A percentile compares a stretch with the other conserved stretches of the same genome.
Conservation (phyloP, 2,888 invertebrate genomes). For the Sphaeridia pumilis region DNA sequence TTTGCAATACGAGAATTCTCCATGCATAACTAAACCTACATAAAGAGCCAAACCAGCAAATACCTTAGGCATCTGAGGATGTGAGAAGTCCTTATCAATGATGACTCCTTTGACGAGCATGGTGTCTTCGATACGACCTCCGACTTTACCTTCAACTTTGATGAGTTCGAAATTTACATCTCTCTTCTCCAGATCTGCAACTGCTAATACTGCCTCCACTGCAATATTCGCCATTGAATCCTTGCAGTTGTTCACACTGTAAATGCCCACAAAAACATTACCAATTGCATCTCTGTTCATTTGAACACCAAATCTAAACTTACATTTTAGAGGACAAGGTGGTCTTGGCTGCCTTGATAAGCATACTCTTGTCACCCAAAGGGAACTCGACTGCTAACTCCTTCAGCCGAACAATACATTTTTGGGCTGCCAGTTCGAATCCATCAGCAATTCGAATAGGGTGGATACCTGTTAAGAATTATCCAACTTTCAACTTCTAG, state of each 20-base stretch:
- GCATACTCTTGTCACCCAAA: constrained; percentile 68
- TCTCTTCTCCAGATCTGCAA: constrained; percentile 81
- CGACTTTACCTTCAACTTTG: constrained; percentile 95
- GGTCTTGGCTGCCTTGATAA: constrained; percentile 93
- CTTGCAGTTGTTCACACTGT: constrained; percentile 84
- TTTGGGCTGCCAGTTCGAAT: constrained; percentile 89
- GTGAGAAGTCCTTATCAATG: constrained; percentile 96
- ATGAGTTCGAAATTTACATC: constrained; percentile 99
- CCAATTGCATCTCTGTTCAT: no score
- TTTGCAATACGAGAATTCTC: constrained; percentile 24
- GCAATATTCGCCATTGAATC: constrained; percentile 98
- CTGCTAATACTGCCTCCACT: constrained; percentile 90
- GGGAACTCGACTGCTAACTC: constrained; percentile 80
- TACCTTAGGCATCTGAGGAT: constrained; percentile 76
- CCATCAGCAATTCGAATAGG: constrained; percentile 98
- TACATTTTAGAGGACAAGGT: constrained; percentile 95
- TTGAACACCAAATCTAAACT: no score
- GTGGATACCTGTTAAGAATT: constrained; percentile 73
- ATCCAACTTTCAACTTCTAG: no score
- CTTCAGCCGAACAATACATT: constrained; percentile 74
- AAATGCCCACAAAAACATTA: no score
- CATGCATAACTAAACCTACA: constrained; percentile 18
- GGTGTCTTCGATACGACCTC: constrained; percentile 93
- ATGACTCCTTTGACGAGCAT: constrained; percentile 92
- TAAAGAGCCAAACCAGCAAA: no score